Conservation (phyloP, 2,797 vertebrate species). For the Spinus olivaceus region DNA sequence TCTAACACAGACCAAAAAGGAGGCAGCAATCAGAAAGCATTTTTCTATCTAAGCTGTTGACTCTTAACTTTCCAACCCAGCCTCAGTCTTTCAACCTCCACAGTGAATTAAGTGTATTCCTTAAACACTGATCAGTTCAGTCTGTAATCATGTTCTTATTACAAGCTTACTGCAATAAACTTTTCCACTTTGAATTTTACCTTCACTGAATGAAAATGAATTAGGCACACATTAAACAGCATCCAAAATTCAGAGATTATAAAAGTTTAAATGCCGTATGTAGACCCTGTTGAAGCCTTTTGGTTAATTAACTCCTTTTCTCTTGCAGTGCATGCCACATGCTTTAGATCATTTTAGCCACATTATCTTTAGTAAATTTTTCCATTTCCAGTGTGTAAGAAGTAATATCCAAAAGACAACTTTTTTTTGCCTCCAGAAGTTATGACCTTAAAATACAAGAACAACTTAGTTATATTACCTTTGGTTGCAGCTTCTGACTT, state of each 20-base stretch:
- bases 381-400: not conserved
- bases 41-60: not conserved
- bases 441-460: not conserved
- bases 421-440: not conserved
- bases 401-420: not conserved
- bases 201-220: not conserved
- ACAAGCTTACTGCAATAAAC: not conserved
- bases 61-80: not conserved
- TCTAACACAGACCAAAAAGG: not conserved
- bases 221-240: not conserved
- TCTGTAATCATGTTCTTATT: not conserved
- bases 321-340: not conserved
- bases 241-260: not conserved
- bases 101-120: rapidly evolving
- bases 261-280: not conserved
- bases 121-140: not conserved
- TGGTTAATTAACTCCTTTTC: not conserved
- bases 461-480: not conserved
- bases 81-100: not conserved
- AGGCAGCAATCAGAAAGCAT: not conserved
- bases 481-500: not conserved
- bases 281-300: not conserved
- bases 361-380: not conserved
- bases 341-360: not conserved
- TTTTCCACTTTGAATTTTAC: not conserved